Evolutionary conservation across 2,888 invertebrate genomes (phyloP).

Genomic region (Halocaridina rubra): DNA sequence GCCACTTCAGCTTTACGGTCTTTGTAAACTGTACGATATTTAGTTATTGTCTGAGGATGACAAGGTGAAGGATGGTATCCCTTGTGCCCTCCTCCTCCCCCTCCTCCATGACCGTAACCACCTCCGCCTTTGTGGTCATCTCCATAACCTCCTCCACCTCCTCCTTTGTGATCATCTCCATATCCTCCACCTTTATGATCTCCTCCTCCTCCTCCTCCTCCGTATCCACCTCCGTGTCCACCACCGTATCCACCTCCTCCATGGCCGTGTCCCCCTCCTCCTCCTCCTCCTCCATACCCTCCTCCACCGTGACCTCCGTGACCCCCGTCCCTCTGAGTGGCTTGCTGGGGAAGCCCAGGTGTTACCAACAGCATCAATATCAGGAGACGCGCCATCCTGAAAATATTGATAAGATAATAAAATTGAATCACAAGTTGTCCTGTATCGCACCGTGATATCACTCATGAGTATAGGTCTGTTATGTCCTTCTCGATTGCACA

Average conservation of each 20-base stretch:
- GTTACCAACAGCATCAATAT: too few relatives aligned
- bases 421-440: too few relatives aligned
- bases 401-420: too few relatives aligned
- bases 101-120: slow-evolving; percentile 3
- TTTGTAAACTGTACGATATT: slow-evolving; percentile 60
- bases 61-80: slow-evolving; percentile 38
- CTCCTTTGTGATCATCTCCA: slow-evolving; percentile 6
- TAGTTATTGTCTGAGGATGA: slow-evolving; percentile 62
- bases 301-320: neutral
- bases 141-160: slow-evolving; percentile 29
- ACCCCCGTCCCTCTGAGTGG: slow-evolving; percentile 19
- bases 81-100: neutral
- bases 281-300: neutral
- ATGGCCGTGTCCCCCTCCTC: neutral
- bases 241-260: neutral
- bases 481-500: too few relatives aligned
- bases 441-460: too few relatives aligned
- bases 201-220: neutral
- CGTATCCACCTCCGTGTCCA: neutral
- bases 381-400: too few relatives aligned
- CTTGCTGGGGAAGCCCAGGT: too few relatives aligned
- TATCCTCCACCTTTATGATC: slow-evolving; percentile 7
- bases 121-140: neutral
- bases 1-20: slow-evolving; percentile 60
- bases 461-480: too few relatives aligned